Evolutionary conservation across 2,797 vertebrate genomes (phyloP), one percentile per base, ranked within the genome.

Genomic region (Gadopsis bispinosus): DNA sequence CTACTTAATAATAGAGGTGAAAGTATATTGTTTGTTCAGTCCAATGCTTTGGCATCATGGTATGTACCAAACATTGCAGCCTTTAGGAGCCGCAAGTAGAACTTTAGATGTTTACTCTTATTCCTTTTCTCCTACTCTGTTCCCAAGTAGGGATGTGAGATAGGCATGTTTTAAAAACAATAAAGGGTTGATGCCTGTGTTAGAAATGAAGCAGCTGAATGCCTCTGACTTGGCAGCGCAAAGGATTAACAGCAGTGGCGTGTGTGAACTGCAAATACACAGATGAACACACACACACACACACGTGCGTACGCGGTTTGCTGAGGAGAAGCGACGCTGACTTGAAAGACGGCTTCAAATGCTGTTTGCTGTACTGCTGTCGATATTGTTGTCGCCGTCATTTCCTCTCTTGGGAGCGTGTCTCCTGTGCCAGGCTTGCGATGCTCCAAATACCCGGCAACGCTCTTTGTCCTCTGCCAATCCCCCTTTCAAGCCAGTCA

Each of bases 361-460:
- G 75, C 80, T 65, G 77, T 89, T 91, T 90, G 83, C 79, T 80
- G 77, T 80, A 51, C 51, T 35, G 45, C 77, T 75, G 83, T 88
- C 65, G 10, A 77, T 85, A 66, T 79, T 77, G 68, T 79, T 79
- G 66, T 71, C 35, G 56, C 55, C 19, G 13, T 72, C 8, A 0
- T 50, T 72, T 61, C 70, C 66, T 69, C 4, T 41, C 70, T 55
- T 7, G 65, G 70, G 82, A 86, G 51, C 72, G 76, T 66, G 64
- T 68, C 85, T 88, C 60, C 35, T 9, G 37, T 67, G 77, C 80
- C 77, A 67, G 82, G 26, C 45, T 17, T 87, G 79, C 55, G 48
- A 75, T 41, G 77, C 83, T 87, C 75, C 59, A 81, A 80, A 84
- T 74, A 80, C 75, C 69, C 62, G 19, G 53, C 43, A 20, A 67